These are phyloP conservation scores for Coregonus ussuriensis DNA, from an alignment of 2,797 vertebrate species.

Conservation along the genomic window DNA sequence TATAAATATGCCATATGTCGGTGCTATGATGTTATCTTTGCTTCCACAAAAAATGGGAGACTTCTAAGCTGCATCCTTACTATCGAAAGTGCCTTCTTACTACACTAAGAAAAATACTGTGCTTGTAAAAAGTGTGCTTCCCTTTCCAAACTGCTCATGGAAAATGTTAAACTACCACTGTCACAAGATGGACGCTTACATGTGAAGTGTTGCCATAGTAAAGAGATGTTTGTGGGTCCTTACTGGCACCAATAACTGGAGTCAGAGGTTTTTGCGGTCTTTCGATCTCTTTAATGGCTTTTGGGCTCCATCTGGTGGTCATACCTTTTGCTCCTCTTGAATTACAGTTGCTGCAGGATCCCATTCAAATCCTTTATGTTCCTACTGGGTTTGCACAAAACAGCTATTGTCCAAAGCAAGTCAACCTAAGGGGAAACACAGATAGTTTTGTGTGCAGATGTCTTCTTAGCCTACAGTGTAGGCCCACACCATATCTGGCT, in stretches of 20 bases:
- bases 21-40: conserved; percentile 16
- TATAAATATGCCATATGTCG: conserved; percentile 11
- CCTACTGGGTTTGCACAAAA: too few relatives aligned
- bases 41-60: conserved; percentile 15
- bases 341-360: too few relatives aligned
- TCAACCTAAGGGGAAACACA: too few relatives aligned
- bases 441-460: neutral
- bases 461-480: neutral
- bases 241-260: neutral
- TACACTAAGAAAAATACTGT: conserved; percentile 18
- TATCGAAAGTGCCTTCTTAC: conserved; percentile 51
- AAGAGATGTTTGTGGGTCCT: neutral
- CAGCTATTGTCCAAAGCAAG: too few relatives aligned
- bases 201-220: neutral
- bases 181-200: neutral
- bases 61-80: conserved; percentile 12
- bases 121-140: neutral
- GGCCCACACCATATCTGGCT: neutral
- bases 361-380: too few relatives aligned
- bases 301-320: conserved; percentile 8
- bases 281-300: neutral
- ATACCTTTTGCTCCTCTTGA: neutral
- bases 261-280: neutral
- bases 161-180: too few relatives aligned
- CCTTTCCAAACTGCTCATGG: neutral